These are phyloP conservation scores for Dysmachus trigonus DNA, from an alignment of 2,888 invertebrate species.

Conservation along the genomic window DNA sequence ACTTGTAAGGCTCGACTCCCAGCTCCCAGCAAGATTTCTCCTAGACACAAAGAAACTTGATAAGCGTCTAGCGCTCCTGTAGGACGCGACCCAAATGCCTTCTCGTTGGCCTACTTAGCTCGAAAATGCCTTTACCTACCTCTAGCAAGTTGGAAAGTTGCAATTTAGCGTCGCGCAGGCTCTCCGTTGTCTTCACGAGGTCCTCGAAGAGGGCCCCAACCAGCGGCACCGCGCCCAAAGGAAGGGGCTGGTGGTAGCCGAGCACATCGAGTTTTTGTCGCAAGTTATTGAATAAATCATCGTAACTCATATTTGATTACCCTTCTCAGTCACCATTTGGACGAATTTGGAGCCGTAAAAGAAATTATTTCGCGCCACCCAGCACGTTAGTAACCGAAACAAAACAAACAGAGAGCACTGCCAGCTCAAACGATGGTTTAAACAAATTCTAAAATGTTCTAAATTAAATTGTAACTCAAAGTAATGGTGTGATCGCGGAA, in stretches of 20 bases:
- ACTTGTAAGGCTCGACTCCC: conserved; percentile 81
- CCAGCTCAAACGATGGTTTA: not conserved
- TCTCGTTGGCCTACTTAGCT: conserved; percentile 15
- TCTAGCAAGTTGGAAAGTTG: conserved; percentile 75
- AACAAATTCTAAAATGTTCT: not conserved
- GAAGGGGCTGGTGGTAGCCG: conserved; percentile 81
- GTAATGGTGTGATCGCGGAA: not conserved
- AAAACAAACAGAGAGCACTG: not conserved
- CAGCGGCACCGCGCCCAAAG: conserved; percentile 79
- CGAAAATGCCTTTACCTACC: conserved; percentile 61
- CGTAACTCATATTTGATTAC: conserved; percentile 52
- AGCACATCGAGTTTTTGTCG: conserved; percentile 81
- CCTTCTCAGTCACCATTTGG: not conserved
- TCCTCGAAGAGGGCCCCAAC: conserved; percentile 84
- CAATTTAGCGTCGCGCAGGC: conserved; percentile 83
- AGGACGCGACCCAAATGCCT: not conserved
- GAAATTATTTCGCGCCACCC: not conserved
- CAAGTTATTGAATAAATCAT: conserved; percentile 59
- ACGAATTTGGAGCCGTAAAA: not conserved
- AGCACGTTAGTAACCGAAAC: not conserved
- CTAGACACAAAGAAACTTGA: conserved; percentile 57
- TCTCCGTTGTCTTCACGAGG: conserved; percentile 86
- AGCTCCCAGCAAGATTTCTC: conserved; percentile 75
- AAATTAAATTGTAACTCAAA: not conserved
- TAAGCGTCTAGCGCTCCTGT: not conserved